Conservation (phyloP, 2,113 vertebrate species). For the Periophthalmodon schlosseri region DNA sequence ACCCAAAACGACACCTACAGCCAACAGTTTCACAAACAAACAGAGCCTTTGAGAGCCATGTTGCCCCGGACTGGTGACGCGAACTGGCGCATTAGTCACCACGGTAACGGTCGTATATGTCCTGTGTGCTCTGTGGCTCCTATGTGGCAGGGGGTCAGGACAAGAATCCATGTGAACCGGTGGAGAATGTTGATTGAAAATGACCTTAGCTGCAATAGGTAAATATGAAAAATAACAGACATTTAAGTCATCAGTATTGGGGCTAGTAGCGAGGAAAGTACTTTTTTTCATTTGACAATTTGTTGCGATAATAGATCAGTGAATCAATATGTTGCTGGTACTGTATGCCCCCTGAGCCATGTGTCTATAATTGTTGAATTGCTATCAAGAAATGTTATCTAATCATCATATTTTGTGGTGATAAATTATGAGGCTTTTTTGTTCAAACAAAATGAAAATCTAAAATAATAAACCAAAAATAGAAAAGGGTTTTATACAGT, state of each 20-base stretch:
- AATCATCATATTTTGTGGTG: no score
- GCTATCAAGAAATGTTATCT: no score
- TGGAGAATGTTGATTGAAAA: neutral
- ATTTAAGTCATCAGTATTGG: neutral
- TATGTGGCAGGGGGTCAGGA: neutral
- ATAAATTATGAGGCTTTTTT: no score
- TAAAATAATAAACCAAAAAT: no score
- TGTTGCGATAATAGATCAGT: no score
- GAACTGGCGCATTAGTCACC: slow-evolving; percentile 33
- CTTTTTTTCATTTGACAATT: no score
- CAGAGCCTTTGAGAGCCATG: slow-evolving; percentile 13
- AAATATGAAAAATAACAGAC: neutral
- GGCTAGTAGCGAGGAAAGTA: no score
- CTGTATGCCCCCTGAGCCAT: no score
- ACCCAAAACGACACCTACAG: neutral
- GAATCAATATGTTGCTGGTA: no score
- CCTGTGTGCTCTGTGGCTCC: slow-evolving; percentile 23
- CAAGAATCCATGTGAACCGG: slow-evolving; percentile 21
- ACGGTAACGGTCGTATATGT: slow-evolving; percentile 22
- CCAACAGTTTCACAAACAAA: slow-evolving; percentile 38
- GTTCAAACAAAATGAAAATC: no score
- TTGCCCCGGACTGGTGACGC: slow-evolving; percentile 34
- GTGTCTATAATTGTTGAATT: no score
- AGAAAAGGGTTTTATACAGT: no score
- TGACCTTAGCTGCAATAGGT: neutral